A percentile compares a stretch with the other conserved stretches of the same genome.
These are phyloP conservation scores for Sorex maritimensis DNA, from an alignment of 2,797 vertebrate species.

Conservation along the genomic window DNA sequence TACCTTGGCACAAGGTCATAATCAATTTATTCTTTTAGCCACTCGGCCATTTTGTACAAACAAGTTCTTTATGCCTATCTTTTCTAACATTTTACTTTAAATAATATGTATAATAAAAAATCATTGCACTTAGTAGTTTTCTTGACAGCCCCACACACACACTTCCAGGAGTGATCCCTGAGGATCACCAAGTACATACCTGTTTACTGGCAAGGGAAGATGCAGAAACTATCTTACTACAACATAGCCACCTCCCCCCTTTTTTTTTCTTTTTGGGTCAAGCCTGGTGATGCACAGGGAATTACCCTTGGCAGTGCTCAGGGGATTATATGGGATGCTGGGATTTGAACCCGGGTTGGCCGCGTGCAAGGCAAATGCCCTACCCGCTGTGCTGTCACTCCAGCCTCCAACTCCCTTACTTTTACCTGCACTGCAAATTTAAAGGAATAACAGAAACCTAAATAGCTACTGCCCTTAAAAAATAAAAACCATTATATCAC, in stretches of 20 bases:
- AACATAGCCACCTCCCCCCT: neutral
- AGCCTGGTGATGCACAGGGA: too few species aligned
- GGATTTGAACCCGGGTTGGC: too few species aligned
- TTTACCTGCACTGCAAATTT: neutral
- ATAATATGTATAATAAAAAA: neutral
- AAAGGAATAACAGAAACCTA: neutral
- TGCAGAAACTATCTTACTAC: neutral
- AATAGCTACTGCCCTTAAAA: too few species aligned
- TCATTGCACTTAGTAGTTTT: neutral
- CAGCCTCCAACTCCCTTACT: neutral
- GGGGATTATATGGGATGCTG: too few species aligned
- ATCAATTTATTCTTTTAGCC: neutral
- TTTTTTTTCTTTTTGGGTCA: too few species aligned
- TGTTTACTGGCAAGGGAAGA: neutral
- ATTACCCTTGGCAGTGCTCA: too few species aligned
- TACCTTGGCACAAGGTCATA: neutral
- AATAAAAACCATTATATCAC: neutral
- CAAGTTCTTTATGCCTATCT: constrained; percentile 6
- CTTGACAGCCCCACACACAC: too few species aligned
- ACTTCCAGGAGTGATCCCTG: too few species aligned
- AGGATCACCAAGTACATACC: neutral
- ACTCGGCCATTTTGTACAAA: neutral
- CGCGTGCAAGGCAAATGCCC: too few species aligned
- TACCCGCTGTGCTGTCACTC: too few species aligned
- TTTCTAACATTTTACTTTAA: neutral